Evolutionary conservation across 1,140 invertebrate genomes (phyloP), one percentile per base, ranked within the genome.

Genomic region (Helicoverpa zea): DNA sequence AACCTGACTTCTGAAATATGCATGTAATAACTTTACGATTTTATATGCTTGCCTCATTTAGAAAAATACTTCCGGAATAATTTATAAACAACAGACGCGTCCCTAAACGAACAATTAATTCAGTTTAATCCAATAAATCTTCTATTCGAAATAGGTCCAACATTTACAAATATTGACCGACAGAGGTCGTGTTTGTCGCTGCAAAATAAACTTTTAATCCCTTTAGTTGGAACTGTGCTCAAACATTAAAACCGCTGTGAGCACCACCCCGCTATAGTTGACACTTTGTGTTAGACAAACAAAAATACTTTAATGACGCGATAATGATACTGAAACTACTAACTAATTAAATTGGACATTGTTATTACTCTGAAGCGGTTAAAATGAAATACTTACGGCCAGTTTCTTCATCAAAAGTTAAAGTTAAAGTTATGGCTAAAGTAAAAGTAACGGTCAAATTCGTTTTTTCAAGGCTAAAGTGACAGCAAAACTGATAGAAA

Each of bases 141-240:
- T 63, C 47, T 12, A 52, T 76, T 63, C 47, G 23, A 30, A 64
- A 63, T 64, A 75, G 64, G 64, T 68, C n/a, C 68, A 29, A 72
- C 68, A 29, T 23, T 64, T 47, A 52, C 61, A 77, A 77, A 77
- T 77, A 77, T 77, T 77, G 59, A 51, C 56, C 18, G 43, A 80
- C 70, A 29, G 56, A 61, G 72, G n/a, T 51, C 56, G 61, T 79
- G 76, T 79, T 79, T 79, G 76, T 52, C 29, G 47, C 12, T 47
- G 43, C 49, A 61, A 63, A 63, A 80, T 66, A 64, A 74, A 64
- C 70, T 64, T 64, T 52, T 80, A 54, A 80, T 74, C 70, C 72
- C 56, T 66, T 59, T 68, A 52, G 56, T 56, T 73, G 64, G 66
- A 73, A 63, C 47, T 72, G 66, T 51, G 66, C 78, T 59, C 64